Evolutionary conservation across 2,888 invertebrate genomes (phyloP), one percentile per base, ranked within the genome.

Genomic region (Agriopis marginaria): DNA sequence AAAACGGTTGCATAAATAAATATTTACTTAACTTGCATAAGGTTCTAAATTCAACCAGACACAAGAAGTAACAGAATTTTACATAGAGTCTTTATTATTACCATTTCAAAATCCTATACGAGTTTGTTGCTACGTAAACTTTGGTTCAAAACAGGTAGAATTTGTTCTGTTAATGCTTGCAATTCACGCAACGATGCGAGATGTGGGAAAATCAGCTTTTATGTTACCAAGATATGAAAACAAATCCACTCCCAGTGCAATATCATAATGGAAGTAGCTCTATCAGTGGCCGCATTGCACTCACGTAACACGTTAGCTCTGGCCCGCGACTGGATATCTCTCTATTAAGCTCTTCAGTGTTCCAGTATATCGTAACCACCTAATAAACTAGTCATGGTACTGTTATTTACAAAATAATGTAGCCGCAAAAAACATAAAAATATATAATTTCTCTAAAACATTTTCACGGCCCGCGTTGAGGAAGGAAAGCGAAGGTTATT

Each of bases 251-350:
- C 88, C 83, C 86, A 88, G 85, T 85, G 90, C 89, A 94, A 94
- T 94, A 90, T 91, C 91, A 91, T 94, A 93, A 94, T 94, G 94
- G 92, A 90, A 79, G 86, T 84, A 84, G 87, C 86, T 87, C 86
- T 85, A 86, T 84, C 86, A 88, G 85, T 82, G 77, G 83, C 77
- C 82, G 87, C 84, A 87, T 84, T 85, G 86, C 86, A 88, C 87
- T 84, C 86, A 84, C 81, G 82, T 79, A 80, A 73, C 78, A 81
- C 83, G 82, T 82, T 81, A 82, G 79, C 80, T 81, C 82, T 86
- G 86, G n/a, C 88, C 88, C 88, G 84, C 86, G 77, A 82, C 82
- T 84, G 74, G 82, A 80, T 82, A 80, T 79, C 77, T 83, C 85
- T 83, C 84, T 86, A 86, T 86, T 87, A 83, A 75, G 71, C 82